phyloP scores from a whole-genome alignment of 2,113 vertebrate genomes.

The Sphaerodactylus townsendi region DNA sequence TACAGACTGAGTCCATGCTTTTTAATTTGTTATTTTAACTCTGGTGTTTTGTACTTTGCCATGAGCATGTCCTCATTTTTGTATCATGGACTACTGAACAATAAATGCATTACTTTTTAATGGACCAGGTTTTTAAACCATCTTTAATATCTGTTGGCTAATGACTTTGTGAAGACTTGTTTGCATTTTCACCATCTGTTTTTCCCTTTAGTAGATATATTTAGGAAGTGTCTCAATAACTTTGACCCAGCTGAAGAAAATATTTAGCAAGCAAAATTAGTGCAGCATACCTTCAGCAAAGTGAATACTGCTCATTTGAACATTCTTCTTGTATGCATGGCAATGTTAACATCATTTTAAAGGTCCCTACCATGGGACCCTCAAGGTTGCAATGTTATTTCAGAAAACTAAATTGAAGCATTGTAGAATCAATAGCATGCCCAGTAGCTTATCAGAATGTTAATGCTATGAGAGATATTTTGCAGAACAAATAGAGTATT shows the following conservation, averaged over 20 bases:
- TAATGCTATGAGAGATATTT: background rate
- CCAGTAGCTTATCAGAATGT: background rate
- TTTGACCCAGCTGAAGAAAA: background rate
- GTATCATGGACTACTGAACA: background rate
- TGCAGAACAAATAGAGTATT: background rate
- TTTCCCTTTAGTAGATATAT: background rate
- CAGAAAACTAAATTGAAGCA: background rate
- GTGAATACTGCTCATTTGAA: background rate
- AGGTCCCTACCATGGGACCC: background rate
- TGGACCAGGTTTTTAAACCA: background rate
- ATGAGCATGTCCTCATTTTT: background rate
- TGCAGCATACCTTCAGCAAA: no score
- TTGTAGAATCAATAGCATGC: background rate
- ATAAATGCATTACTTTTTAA: background rate
- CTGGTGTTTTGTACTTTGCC: constrained; percentile 2
- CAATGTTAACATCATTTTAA: background rate
- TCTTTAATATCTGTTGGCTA: constrained; percentile 5
- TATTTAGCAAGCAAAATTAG: background rate
- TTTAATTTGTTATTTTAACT: background rate
- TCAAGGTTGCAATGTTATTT: background rate
- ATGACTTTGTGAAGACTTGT: background rate
- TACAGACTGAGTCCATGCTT: background rate
- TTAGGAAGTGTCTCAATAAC: background rate
- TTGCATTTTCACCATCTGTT: background rate
- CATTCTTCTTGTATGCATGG: background rate